Evolutionary conservation across 2,888 invertebrate species (phyloP).

Genomic region (Encarsia formosa): DNA sequence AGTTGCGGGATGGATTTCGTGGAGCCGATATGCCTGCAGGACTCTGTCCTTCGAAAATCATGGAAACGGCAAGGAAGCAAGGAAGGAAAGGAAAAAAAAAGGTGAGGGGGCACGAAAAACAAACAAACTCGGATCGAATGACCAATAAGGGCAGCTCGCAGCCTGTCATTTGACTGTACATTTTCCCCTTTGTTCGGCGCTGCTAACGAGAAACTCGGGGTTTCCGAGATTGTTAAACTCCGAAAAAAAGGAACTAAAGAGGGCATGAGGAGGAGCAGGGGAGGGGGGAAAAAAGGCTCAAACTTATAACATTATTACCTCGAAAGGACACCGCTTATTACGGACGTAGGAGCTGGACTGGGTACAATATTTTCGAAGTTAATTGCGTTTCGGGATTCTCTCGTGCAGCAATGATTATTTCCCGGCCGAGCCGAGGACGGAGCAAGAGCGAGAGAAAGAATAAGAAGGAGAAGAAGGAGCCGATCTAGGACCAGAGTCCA

Average conservation of each 20-base stretch:
- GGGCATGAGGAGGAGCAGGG: not conserved
- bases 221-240: constrained; percentile 5
- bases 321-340: constrained; percentile 22
- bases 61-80: no score
- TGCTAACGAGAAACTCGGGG: constrained; percentile 9
- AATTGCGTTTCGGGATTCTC: constrained; percentile 26
- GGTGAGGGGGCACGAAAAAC: no score
- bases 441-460: not conserved
- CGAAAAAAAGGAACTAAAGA: not conserved
- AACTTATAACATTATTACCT: constrained; percentile 23
- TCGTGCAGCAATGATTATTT: constrained; percentile 26
- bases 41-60: no score
- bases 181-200: constrained; percentile 3
- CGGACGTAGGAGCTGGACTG: constrained; percentile 20
- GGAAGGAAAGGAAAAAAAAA: no score
- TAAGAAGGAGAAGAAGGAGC: not conserved
- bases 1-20: no score
- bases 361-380: constrained; percentile 28
- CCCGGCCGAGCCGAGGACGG: constrained; percentile 3
- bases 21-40: no score
- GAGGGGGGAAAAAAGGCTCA: not conserved
- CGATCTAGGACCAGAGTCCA: not conserved
- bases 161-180: no score
- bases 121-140: no score
- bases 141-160: no score